Evolutionary conservation across 1,140 invertebrate genomes (phyloP), one percentile per base, ranked within the genome.

Genomic region (Acromyrmex charruanus): DNA sequence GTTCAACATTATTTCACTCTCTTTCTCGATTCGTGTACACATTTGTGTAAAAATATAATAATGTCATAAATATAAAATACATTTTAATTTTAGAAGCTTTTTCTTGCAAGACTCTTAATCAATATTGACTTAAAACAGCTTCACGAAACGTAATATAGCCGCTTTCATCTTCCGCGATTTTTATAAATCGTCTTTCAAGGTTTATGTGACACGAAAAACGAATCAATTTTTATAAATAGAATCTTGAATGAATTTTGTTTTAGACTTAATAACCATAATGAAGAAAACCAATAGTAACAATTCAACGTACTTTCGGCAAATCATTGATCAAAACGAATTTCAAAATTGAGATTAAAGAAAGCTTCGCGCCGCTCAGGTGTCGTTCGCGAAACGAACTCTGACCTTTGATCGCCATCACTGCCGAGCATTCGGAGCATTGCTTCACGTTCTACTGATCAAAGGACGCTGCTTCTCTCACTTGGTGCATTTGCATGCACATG

Each of bases 391-490:
- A 58, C 53, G 68, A 87, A 88, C 80, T 89, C 63, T 88, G 68
- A 59, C 88, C 88, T 88, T 88, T 88, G 74, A 89, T 88, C 39
- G 74, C 58, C 71, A 69, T 63, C 61, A 35, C 69, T 72, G 12
- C 51, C 55, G 66, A 55, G 28, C 55, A 75, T 88, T 87, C 75
- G 85, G 75, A 82, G 86, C 77, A 86, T 81, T 71, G 88, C 75
- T 89, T 89, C 77, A 86, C 87, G 88, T 82, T 86, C 21, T 77
- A 58, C 39, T 88, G 88, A 86, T 89, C 88, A 89, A 89, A 89
- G 88, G 31, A 14, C 49, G 49, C 51, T 28, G 44, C 21, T 21
- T 25, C 63, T 39, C 69, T 68, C 53, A 65, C 28, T 14, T 49
- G 28, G 18, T 74, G 80, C 35, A 85, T 68, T 53, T 71, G 28